Percentiles rank a stretch among this genome's conserved stretches.
phyloP scores from a whole-genome alignment of 2,113 vertebrate species.

The Mastomys coucha region DNA sequence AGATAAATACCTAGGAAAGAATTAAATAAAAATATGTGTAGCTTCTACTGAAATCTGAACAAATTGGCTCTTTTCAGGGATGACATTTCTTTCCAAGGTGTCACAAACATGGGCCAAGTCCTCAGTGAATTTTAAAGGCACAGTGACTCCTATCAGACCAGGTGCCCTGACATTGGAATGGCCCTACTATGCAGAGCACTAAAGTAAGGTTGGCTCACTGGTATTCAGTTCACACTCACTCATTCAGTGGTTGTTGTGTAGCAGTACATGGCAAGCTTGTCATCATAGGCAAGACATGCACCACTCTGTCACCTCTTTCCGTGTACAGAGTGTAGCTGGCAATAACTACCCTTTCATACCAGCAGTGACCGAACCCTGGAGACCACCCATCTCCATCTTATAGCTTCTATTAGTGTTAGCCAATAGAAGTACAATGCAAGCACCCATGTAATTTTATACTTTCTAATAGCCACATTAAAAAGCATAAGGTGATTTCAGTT shows the following conservation, averaged over 20 bases:
- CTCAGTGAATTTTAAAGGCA: conserved; percentile 42
- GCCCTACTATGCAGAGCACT: no score
- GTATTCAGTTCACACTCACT: neutral
- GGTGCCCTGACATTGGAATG: neutral
- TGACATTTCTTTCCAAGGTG: conserved; percentile 29
- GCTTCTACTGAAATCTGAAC: conserved; percentile 27
- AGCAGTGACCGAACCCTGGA: neutral
- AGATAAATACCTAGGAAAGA: neutral
- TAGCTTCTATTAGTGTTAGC: neutral
- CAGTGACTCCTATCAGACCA: neutral
- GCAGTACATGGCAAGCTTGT: neutral
- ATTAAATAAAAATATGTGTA: conserved; percentile 23
- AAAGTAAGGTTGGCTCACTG: neutral
- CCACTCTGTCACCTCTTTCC: neutral
- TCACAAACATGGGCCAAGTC: conserved; percentile 20
- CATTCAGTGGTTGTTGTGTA: neutral
- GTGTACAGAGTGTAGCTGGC: neutral
- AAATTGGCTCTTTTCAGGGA: conserved; percentile 6
- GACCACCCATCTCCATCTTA: neutral
- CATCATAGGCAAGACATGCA: neutral
- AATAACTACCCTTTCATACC: neutral
- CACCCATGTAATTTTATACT: neutral
- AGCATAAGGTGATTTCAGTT: neutral
- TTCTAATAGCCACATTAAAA: conserved; percentile 25
- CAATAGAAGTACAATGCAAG: neutral